Percentiles rank a stretch among this genome's conserved stretches.
These are phyloP conservation scores for Apeira syringaria DNA, from an alignment of 2,888 invertebrate genomes.

Conservation along the genomic window DNA sequence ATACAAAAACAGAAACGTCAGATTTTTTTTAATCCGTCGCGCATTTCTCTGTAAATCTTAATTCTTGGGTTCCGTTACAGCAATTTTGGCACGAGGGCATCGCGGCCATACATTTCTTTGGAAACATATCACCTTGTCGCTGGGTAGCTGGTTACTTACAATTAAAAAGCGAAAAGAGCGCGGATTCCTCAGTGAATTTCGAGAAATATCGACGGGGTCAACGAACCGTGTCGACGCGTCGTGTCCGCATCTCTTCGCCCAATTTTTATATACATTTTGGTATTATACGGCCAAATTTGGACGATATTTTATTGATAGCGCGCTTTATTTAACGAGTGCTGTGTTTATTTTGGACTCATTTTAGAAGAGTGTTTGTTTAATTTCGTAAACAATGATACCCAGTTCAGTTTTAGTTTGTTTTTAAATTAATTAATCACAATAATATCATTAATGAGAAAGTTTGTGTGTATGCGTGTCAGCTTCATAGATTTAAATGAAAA, in stretches of 20 bases:
- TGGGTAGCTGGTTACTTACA: slow-evolving; percentile 74
- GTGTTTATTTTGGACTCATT: slow-evolving; percentile 5
- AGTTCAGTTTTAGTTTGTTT: too few relatives aligned
- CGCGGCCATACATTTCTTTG: slow-evolving; percentile 60
- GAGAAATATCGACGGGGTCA: slow-evolving; percentile 81
- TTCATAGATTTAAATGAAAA: too few relatives aligned
- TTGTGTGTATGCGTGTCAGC: too few relatives aligned
- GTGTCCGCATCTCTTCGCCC: slow-evolving; percentile 68
- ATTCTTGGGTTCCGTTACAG: slow-evolving; percentile 71
- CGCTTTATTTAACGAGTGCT: slow-evolving; percentile 34
- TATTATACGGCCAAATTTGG: slow-evolving; percentile 61
- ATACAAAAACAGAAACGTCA: slow-evolving; percentile 34
- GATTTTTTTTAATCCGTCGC: slow-evolving; percentile 53
- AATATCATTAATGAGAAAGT: too few relatives aligned
- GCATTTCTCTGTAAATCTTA: slow-evolving; percentile 66
- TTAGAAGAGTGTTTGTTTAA: too few relatives aligned
- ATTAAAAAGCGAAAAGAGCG: slow-evolving; percentile 82
- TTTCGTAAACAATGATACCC: too few relatives aligned
- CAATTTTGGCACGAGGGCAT: slow-evolving; percentile 63
- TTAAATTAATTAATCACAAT: too few relatives aligned
- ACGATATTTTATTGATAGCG: slow-evolving; percentile 49
- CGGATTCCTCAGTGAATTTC: slow-evolving; percentile 78
- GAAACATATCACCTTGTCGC: slow-evolving; percentile 78
- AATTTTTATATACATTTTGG: slow-evolving; percentile 65
- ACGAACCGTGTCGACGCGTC: slow-evolving; percentile 77